Conservation (phyloP, 2,888 invertebrate species). For the Thecocarcelia acutangulata region DNA sequence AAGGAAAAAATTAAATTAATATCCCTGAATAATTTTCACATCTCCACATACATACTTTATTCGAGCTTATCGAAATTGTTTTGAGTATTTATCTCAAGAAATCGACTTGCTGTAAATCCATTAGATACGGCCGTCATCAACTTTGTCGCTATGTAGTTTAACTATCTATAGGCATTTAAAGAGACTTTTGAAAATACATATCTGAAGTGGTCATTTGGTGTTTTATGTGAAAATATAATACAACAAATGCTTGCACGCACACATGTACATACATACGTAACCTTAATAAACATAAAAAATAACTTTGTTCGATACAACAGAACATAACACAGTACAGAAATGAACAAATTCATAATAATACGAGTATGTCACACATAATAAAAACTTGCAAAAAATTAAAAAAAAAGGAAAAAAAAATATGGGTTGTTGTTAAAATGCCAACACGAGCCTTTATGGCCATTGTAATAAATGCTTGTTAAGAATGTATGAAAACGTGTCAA, state of each 20-base stretch:
- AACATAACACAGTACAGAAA: conserved; percentile 7
- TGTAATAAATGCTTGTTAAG: conserved; percentile 66
- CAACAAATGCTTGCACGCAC: conserved; percentile 11
- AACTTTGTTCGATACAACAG: conserved; percentile 43
- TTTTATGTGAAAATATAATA: conserved; percentile 9
- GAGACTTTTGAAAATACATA: conserved; percentile 31
- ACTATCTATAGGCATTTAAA: conserved; percentile 32
- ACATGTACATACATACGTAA: background rate
- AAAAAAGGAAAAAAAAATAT: conserved; percentile 36
- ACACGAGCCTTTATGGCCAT: conserved; percentile 67
- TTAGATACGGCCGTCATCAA: conserved; percentile 13
- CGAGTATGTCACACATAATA: conserved; percentile 60
- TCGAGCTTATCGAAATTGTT: no score
- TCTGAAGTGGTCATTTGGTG: conserved; percentile 45
- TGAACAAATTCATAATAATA: conserved; percentile 56
- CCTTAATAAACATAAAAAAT: conserved; percentile 48
- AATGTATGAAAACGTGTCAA: conserved; percentile 66
- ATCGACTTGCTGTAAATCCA: conserved; percentile 16
- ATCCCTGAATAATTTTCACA: no score
- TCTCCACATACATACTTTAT: no score
- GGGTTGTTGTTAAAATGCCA: conserved; percentile 65
- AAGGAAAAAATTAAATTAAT: no score
- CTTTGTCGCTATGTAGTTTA: conserved; percentile 1
- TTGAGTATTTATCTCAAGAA: no score
- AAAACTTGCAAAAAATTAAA: conserved; percentile 37